A percentile compares a stretch with the other conserved stretches of the same genome.
phyloP scores from a whole-genome alignment of 2,113 vertebrate species.

The Pachyramphus minor region DNA sequence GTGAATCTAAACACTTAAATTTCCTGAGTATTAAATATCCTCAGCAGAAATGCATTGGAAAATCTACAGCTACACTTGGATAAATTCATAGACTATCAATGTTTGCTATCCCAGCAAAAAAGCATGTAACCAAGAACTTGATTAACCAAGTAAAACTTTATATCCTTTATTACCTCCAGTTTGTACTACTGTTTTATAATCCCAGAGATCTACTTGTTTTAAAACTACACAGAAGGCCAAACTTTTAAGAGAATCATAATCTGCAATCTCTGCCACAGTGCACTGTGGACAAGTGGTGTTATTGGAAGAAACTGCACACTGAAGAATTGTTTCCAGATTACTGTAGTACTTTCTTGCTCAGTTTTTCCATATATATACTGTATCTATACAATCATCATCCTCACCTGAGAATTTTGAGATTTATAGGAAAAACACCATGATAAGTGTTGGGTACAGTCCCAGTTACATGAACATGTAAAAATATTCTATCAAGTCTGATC shows the following conservation, averaged over 20 bases:
- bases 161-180: neutral
- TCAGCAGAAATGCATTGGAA: neutral
- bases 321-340: constrained; percentile 29
- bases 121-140: neutral
- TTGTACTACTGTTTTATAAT: neutral
- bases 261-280: neutral
- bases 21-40: neutral
- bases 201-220: constrained; percentile 4
- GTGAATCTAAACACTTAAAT: neutral
- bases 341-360: constrained; percentile 4
- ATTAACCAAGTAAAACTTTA: neutral
- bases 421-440: constrained; percentile 11
- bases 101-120: neutral
- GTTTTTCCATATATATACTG: constrained; percentile 19
- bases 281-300: neutral
- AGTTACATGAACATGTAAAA: neutral
- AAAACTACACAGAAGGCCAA: neutral
- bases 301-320: constrained; percentile 1
- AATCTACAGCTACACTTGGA: neutral
- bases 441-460: neutral
- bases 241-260: constrained; percentile 6
- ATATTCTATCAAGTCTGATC: neutral
- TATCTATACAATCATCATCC: neutral
- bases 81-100: neutral
- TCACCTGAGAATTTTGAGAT: neutral